Conservation (phyloP, 2,888 invertebrate genomes). For the Cataglyphis rosenhaueri region DNA sequence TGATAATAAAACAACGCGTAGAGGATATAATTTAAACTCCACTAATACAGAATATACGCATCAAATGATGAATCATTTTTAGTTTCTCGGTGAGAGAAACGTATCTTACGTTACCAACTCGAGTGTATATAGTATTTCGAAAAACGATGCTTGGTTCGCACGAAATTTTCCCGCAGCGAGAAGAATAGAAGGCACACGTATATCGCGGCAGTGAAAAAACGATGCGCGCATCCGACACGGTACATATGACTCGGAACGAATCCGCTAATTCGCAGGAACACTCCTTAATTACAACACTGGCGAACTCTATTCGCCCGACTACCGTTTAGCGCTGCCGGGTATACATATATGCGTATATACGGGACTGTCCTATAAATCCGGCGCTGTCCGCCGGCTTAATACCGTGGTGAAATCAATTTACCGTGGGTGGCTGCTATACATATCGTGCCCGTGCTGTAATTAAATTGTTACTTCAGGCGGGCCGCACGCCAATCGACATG, state of each 20-base stretch:
- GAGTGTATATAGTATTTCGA: neutral
- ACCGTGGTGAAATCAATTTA: conserved; percentile 85
- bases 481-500: conserved; percentile 85
- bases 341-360: conserved; percentile 53
- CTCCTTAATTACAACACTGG: conserved; percentile 70
- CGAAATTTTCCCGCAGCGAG: conserved; percentile 31
- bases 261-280: conserved; percentile 55
- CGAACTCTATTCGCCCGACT: conserved; percentile 78
- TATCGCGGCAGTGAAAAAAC: conserved; percentile 11
- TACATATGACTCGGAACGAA: conserved; percentile 56
- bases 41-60: neutral
- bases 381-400: conserved; percentile 81
- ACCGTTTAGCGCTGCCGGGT: conserved; percentile 83
- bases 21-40: neutral
- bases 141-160: conserved; percentile 35
- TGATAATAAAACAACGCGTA: conserved; percentile 5
- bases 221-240: conserved; percentile 21
- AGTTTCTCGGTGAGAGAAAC: conserved; percentile 55
- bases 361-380: conserved; percentile 79
- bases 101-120: neutral
- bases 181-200: neutral
- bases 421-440: conserved; percentile 85
- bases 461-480: conserved; percentile 85
- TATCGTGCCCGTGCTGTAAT: conserved; percentile 83
- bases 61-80: conserved; percentile 44